phyloP scores from a whole-genome alignment of 1,140 invertebrate genomes.

The Condylostylus longicornis region DNA sequence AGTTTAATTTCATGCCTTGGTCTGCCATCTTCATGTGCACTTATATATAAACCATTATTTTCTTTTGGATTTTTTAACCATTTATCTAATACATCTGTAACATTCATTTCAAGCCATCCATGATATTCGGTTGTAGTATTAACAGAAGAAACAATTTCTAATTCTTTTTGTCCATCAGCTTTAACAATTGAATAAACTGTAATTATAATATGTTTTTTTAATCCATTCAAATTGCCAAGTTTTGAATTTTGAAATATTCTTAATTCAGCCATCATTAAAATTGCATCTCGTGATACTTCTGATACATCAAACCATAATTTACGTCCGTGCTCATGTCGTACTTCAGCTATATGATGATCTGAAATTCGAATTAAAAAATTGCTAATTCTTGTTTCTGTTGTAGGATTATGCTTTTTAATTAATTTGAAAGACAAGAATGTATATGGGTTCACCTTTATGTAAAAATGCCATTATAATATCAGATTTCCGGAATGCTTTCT shows the following conservation, averaged over 20 bases:
- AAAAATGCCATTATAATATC: slow-evolving; percentile 83
- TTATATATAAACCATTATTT: slow-evolving; percentile 68
- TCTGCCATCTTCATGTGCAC: slow-evolving; percentile 40
- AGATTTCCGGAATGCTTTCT: slow-evolving; percentile 62
- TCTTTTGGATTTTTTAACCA: slow-evolving; percentile 59
- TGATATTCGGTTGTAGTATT: slow-evolving; percentile 37
- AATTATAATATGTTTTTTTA: slow-evolving; percentile 3
- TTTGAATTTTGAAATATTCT: slow-evolving; percentile 49
- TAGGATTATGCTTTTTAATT: not conserved
- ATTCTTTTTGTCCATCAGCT: slow-evolving; percentile 34
- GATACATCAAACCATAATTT: slow-evolving; percentile 77
- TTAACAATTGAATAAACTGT: slow-evolving; percentile 31
- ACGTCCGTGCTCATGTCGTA: slow-evolving; percentile 62
- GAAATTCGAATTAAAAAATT: not conserved
- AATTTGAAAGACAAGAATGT: not conserved
- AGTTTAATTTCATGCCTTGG: slow-evolving; percentile 60
- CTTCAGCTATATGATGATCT: slow-evolving; percentile 45
- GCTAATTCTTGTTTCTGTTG: not conserved
- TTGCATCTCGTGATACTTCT: slow-evolving; percentile 57
- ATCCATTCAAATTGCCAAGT: not conserved
- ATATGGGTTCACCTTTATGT: slow-evolving; percentile 49
- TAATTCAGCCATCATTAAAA: slow-evolving; percentile 67
- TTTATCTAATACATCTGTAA: slow-evolving; percentile 46
- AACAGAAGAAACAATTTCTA: slow-evolving; percentile 15
- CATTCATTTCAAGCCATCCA: slow-evolving; percentile 56